Conservation (phyloP, 2,113 vertebrate genomes). For the Plecturocebus donacophilus region DNA sequence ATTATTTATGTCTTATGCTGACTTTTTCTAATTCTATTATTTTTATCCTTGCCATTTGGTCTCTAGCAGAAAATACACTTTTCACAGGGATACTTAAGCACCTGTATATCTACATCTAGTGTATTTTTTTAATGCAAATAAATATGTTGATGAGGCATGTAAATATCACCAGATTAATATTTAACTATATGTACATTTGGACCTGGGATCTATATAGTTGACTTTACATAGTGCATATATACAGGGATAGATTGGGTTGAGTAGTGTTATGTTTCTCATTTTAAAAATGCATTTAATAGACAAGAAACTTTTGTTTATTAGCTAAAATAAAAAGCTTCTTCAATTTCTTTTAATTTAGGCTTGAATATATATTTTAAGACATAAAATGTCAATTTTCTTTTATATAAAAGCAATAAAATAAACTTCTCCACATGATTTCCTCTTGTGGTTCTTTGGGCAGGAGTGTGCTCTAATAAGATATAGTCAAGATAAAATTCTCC, state of each 20-base stretch:
- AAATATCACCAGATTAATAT: neutral
- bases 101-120: neutral
- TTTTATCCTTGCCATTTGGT: neutral
- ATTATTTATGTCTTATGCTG: neutral
- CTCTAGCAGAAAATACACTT: neutral
- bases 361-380: constrained; percentile 12
- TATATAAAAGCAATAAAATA: constrained; percentile 27
- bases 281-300: neutral
- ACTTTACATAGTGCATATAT: neutral
- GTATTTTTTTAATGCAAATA: neutral
- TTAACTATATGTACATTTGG: neutral
- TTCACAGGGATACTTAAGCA: neutral
- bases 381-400: constrained; percentile 31
- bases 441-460: neutral
- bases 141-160: neutral
- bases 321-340: neutral
- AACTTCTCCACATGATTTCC: neutral
- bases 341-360: neutral
- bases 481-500: neutral
- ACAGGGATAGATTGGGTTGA: neutral
- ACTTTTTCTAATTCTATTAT: neutral
- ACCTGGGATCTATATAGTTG: neutral
- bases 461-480: neutral
- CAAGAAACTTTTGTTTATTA: neutral
- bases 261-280: neutral